Conservation (phyloP, 2,797 vertebrate genomes). For the Steatocranus sp. region DNA sequence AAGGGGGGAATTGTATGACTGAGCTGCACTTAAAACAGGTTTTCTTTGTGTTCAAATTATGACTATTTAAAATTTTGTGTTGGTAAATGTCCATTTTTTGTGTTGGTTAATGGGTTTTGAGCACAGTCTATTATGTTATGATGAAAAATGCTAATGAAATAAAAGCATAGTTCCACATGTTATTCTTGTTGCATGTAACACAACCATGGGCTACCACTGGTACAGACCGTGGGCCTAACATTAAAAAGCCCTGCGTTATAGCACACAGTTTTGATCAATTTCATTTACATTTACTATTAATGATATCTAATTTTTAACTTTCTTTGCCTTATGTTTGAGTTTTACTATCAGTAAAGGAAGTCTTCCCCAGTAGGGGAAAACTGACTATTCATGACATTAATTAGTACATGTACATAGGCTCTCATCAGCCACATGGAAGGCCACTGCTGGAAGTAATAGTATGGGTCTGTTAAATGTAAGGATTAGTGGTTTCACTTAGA, state of each 20-base stretch:
- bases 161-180: neutral
- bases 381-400: neutral
- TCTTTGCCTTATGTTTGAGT: neutral
- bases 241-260: neutral
- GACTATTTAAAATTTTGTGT: neutral
- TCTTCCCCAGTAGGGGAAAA: neutral
- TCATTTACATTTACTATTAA: neutral
- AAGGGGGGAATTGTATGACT: neutral
- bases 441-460: conserved; percentile 12
- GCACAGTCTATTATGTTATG: neutral
- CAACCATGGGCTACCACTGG: neutral
- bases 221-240: neutral
- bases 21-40: neutral
- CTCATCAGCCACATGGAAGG: conserved; percentile 35
- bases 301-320: neutral
- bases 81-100: neutral
- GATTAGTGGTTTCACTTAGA: neutral
- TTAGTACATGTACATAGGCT: neutral
- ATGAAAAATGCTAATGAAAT: neutral
- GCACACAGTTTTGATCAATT: neutral
- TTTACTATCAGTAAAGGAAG: neutral
- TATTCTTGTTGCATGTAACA: neutral
- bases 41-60: neutral
- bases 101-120: neutral
- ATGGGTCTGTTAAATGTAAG: neutral